These are phyloP conservation scores for Deroptyus accipitrinus DNA, from an alignment of 2,113 vertebrate genomes.

Conservation along the genomic window DNA sequence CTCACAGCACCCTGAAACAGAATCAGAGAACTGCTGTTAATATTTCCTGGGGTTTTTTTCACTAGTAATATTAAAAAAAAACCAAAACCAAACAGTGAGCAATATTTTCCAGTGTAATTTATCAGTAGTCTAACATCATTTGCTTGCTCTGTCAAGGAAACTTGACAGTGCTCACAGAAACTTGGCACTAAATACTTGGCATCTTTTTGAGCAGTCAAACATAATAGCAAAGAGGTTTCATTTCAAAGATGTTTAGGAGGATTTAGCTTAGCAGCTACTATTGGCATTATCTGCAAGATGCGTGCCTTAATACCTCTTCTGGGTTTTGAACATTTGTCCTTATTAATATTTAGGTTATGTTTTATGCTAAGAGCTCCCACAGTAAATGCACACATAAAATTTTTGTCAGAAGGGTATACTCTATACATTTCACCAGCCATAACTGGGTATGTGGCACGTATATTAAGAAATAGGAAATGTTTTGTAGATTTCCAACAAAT, in stretches of 20 bases:
- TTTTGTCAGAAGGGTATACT: neutral
- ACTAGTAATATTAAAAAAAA: neutral
- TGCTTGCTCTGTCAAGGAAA: neutral
- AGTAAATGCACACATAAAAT: neutral
- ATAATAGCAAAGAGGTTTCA: neutral
- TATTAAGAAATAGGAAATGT: neutral
- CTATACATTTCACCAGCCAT: neutral
- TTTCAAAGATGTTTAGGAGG: neutral
- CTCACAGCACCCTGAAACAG: neutral
- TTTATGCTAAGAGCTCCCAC: neutral
- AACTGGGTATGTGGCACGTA: neutral
- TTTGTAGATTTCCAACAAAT: neutral
- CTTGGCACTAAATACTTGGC: neutral
- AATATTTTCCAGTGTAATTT: neutral
- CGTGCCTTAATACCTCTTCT: neutral
- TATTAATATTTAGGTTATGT: constrained; percentile 15
- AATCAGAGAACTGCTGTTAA: neutral
- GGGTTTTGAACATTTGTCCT: neutral
- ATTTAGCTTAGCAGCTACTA: neutral
- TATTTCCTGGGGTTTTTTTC: neutral
- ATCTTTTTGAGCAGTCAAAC: neutral
- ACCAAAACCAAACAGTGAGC: rapidly evolving
- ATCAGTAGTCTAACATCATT: neutral
- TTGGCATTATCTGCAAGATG: neutral
- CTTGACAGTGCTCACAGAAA: neutral